Evolutionary conservation across 2,113 vertebrate genomes (phyloP).

Genomic region (Gasterosteus aculeatus): DNA sequence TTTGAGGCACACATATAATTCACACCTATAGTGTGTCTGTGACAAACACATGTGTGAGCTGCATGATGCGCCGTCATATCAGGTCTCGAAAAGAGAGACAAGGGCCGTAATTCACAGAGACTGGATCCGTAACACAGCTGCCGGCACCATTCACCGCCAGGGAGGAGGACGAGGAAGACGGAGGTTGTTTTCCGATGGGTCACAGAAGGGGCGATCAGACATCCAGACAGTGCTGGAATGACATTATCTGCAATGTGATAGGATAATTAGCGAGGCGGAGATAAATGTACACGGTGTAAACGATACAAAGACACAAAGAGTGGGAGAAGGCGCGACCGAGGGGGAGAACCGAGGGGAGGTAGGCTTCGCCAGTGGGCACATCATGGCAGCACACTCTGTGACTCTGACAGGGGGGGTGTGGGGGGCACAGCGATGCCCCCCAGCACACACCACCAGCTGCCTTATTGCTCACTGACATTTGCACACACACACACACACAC

Average conservation of each 20-base stretch:
- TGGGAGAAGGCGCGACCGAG: slow-evolving; percentile 51
- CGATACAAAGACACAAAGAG: slow-evolving; percentile 64
- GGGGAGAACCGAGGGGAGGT: slow-evolving; percentile 64
- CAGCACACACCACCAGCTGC: slow-evolving; percentile 78
- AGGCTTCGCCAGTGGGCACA: slow-evolving; percentile 82
- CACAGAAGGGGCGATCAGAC: slow-evolving; percentile 48
- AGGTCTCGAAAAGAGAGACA: slow-evolving; percentile 59
- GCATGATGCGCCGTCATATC: slow-evolving; percentile 64
- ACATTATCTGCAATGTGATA: slow-evolving; percentile 58
- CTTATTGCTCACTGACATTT: slow-evolving; percentile 83
- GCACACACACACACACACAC: slow-evolving; percentile 49
- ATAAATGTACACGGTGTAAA: slow-evolving; percentile 51
- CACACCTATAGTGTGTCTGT: slow-evolving; percentile 61
- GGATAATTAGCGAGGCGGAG: slow-evolving; percentile 48
- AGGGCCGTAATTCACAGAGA: slow-evolving; percentile 63
- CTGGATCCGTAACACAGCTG: slow-evolving; percentile 70
- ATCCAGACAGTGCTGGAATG: slow-evolving; percentile 59
- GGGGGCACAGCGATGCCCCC: slow-evolving; percentile 72
- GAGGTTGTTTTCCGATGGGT: slow-evolving; percentile 54
- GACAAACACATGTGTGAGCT: slow-evolving; percentile 62
- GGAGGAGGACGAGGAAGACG: slow-evolving; percentile 48
- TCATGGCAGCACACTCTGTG: slow-evolving; percentile 80
- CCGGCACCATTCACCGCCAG: slow-evolving; percentile 70
- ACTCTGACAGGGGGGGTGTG: slow-evolving; percentile 79
- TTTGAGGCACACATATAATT: slow-evolving; percentile 59